Conservation (phyloP, 1,140 invertebrate species). For the Drosophila paulistorum region DNA sequence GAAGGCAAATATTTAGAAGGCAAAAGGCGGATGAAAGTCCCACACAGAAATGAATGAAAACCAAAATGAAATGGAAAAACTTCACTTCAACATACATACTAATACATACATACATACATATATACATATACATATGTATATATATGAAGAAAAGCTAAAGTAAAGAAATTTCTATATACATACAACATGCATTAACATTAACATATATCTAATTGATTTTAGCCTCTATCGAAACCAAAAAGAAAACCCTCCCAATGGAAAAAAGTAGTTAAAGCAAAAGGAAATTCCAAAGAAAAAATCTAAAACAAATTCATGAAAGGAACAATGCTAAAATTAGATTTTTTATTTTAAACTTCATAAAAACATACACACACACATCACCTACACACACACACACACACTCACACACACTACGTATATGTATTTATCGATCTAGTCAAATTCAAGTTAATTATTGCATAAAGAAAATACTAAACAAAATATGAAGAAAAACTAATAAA, state of each 20-base stretch:
- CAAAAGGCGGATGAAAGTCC: slow-evolving; percentile 77
- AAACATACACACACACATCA: slow-evolving; percentile 26
- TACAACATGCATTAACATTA: slow-evolving; percentile 43
- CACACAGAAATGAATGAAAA: slow-evolving; percentile 57
- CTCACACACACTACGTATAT: slow-evolving; percentile 55
- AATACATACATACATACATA: slow-evolving; percentile 47
- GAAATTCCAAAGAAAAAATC: slow-evolving; percentile 12
- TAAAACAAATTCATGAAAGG: slow-evolving; percentile 1
- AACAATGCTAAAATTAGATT: slow-evolving; percentile 72
- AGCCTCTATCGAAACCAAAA: slow-evolving; percentile 52
- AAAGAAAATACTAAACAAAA: slow-evolving; percentile 42
- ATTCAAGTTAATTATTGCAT: slow-evolving; percentile 81
- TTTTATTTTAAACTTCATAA: slow-evolving; percentile 57
- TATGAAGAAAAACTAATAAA: slow-evolving; percentile 38
- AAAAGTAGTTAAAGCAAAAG: slow-evolving; percentile 59
- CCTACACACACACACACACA: slow-evolving; percentile 36
- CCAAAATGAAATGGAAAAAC: slow-evolving; percentile 43
- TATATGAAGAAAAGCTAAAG: slow-evolving; percentile 20
- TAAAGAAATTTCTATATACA: slow-evolving; percentile 35
- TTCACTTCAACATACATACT: slow-evolving; percentile 54
- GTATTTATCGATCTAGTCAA: slow-evolving; percentile 79
- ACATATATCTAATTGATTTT: slow-evolving; percentile 73
- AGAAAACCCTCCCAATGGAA: slow-evolving; percentile 1
- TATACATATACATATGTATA: slow-evolving; percentile 43
- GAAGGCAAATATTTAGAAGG: slow-evolving; percentile 15